phyloP scores from a whole-genome alignment of 2,888 invertebrate species.

The Epinotia brunnichana region DNA sequence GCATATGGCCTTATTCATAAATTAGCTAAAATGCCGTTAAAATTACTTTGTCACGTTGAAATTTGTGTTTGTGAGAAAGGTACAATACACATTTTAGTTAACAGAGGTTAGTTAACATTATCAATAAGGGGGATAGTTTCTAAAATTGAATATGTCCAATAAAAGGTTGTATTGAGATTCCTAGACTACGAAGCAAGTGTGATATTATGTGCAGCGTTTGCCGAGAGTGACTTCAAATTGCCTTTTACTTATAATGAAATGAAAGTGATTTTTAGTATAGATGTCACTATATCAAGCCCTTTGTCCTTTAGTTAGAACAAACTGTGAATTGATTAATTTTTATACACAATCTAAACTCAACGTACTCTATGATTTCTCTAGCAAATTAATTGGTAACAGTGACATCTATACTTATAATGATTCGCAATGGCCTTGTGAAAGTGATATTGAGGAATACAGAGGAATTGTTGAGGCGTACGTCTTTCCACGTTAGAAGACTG shows the following conservation, averaged over 20 bases:
- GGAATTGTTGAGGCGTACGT: slow-evolving; percentile 27
- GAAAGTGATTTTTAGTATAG: background rate
- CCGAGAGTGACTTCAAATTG: slow-evolving; percentile 34
- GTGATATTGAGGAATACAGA: slow-evolving; percentile 19
- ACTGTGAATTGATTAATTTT: background rate
- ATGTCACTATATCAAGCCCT: background rate
- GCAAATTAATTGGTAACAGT: background rate
- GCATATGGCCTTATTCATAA: too few relatives aligned
- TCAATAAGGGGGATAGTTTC: background rate
- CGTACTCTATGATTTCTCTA: background rate
- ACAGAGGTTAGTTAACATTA: too few relatives aligned
- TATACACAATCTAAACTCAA: background rate
- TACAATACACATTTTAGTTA: too few relatives aligned
- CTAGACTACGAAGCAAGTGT: slow-evolving; percentile 8
- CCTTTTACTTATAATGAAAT: slow-evolving; percentile 32
- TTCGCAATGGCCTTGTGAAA: slow-evolving; percentile 18
- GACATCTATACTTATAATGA: slow-evolving; percentile 1
- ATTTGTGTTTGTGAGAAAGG: too few relatives aligned
- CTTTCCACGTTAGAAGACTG: slow-evolving; percentile 39
- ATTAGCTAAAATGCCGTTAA: too few relatives aligned
- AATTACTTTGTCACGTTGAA: too few relatives aligned
- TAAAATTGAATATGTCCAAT: background rate
- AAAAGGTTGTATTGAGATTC: slow-evolving; percentile 38
- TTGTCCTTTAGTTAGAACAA: background rate
- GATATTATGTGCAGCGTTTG: slow-evolving; percentile 12